Conservation (phyloP, 2,797 vertebrate genomes). For the Columba guinea region DNA sequence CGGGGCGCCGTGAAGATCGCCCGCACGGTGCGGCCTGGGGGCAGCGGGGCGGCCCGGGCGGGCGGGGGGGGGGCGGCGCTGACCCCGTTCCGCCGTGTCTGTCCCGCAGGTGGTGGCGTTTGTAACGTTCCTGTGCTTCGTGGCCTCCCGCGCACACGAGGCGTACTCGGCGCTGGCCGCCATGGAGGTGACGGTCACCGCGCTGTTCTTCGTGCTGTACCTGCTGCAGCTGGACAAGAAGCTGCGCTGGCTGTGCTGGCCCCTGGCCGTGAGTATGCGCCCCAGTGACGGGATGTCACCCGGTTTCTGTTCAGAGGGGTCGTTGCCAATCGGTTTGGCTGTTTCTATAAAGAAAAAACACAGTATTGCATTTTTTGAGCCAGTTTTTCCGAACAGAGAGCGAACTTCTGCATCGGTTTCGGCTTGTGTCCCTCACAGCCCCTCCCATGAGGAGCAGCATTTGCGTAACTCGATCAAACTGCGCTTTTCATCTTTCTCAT, state of each 20-base stretch:
- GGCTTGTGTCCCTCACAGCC: rapidly evolving
- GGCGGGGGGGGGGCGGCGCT: no score
- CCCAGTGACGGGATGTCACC: no score
- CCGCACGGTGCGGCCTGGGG: neutral
- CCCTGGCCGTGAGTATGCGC: no score
- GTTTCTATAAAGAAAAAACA: neutral
- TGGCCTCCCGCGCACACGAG: no score
- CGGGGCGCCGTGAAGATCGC: slow-evolving; percentile 14
- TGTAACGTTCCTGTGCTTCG: no score
- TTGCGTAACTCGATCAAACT: rapidly evolving
- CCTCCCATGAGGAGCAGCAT: rapidly evolving
- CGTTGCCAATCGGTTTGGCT: rapidly evolving
- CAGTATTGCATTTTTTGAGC: rapidly evolving
- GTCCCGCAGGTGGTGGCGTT: no score
- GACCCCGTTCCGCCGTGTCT: no score
- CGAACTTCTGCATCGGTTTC: rapidly evolving
- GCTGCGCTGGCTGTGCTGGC: no score
- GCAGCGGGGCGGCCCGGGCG: neutral
- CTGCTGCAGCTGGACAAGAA: no score
- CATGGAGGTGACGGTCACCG: no score
- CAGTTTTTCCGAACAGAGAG: neutral
- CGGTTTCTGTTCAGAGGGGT: neutral
- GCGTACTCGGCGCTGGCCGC: no score
- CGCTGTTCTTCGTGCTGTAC: no score
- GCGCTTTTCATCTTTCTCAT: rapidly evolving